Conservation (phyloP, 2,888 invertebrate species). For the Eupithecia exiguata region DNA sequence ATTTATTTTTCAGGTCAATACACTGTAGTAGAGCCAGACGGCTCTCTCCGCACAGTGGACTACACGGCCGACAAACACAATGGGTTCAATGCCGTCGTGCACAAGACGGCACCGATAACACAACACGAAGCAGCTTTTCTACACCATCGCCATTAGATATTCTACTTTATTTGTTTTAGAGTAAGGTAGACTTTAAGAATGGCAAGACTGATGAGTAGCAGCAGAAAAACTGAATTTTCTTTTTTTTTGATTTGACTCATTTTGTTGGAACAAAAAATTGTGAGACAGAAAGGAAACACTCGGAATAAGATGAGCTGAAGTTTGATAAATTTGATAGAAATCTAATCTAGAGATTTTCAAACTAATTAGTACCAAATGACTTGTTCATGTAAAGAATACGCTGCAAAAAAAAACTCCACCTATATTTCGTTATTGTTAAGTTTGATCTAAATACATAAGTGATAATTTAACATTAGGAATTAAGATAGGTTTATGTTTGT, state of each 20-base stretch:
- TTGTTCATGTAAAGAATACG: neutral
- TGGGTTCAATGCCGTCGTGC: slow-evolving; percentile 80
- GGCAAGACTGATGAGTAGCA: neutral
- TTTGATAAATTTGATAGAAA: neutral
- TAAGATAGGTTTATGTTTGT: neutral
- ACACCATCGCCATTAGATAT: slow-evolving; percentile 44
- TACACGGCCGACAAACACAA: slow-evolving; percentile 81
- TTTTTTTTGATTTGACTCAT: neutral
- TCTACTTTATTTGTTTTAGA: neutral
- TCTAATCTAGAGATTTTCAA: neutral
- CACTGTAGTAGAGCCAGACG: slow-evolving; percentile 79
- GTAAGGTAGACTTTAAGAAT: neutral
- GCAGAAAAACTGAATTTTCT: neutral
- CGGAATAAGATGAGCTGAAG: neutral
- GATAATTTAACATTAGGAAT: slow-evolving; percentile 8
- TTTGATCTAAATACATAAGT: slow-evolving; percentile 20
- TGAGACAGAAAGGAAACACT: neutral
- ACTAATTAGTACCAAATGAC: neutral
- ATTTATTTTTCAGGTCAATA: slow-evolving; percentile 71
- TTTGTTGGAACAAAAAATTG: neutral
- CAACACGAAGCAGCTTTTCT: slow-evolving; percentile 71
- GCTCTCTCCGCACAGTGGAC: slow-evolving; percentile 80
- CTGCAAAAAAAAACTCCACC: neutral
- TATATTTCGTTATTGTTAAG: slow-evolving; percentile 7
- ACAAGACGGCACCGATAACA: slow-evolving; percentile 75